Evolutionary conservation across 2,797 vertebrate species (phyloP).

Genomic region (Gastrophryne carolinensis): DNA sequence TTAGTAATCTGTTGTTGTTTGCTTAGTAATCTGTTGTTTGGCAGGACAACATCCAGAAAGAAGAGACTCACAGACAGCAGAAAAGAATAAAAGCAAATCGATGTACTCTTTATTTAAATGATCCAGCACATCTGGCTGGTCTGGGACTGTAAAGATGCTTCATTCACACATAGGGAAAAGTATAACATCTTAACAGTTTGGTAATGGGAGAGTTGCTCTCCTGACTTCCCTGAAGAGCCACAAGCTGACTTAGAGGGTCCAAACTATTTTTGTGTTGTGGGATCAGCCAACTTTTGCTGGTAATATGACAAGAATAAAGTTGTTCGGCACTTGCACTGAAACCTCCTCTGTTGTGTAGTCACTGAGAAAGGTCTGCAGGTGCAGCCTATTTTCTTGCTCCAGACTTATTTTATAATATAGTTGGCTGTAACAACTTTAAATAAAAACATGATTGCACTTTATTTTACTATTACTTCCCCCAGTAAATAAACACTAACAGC

Average conservation of each 20-base stretch:
- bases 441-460: constrained; percentile 62
- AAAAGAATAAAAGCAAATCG: constrained; percentile 51
- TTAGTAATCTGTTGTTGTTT: constrained; percentile 20
- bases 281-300: constrained; percentile 71
- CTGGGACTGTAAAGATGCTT: constrained; percentile 61
- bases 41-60: constrained; percentile 11
- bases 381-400: constrained; percentile 67
- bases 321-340: constrained; percentile 63
- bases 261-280: constrained; percentile 69
- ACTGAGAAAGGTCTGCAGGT: constrained; percentile 71
- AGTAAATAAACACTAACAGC: constrained; percentile 53
- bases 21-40: neutral
- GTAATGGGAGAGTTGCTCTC: constrained; percentile 60
- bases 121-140: constrained; percentile 63
- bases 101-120: constrained; percentile 51
- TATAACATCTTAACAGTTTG: constrained; percentile 49
- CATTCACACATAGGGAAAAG: constrained; percentile 61
- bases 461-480: constrained; percentile 58
- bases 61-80: constrained; percentile 35
- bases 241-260: constrained; percentile 63
- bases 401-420: constrained; percentile 69
- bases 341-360: constrained; percentile 57
- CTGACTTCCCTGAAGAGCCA: constrained; percentile 65
- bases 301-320: constrained; percentile 64
- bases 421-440: constrained; percentile 66